Base-by-base conservation (phyloP, 2,113 vertebrate genomes). In the Calypte anna region DNA sequence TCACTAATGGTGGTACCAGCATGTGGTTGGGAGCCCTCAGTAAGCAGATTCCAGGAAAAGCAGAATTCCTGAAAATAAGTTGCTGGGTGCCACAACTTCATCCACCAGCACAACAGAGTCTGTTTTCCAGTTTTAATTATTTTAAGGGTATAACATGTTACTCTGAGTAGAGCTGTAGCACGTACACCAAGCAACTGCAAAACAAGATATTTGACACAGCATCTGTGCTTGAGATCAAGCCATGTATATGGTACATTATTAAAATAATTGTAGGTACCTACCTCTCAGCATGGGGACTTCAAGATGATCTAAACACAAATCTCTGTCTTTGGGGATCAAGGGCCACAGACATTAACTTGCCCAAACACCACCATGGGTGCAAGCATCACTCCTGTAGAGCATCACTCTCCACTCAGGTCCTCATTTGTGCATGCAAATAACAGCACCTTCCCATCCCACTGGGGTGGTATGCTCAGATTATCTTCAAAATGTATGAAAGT, bases 111-210 rank as follows among this genome's bases (percentile, higher is more conserved):
- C n/a, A 51, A 2, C 28, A 27, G 11, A 8, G 16, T 4, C 21
- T 50, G 36, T 88, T 68, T 43, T 43, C 50, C 30, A 73, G 61
- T 40, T 82, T 86, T 4, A 8, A 22, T 55, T 46, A 33, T 63
- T 94, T 76, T 58, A 43, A 58, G 66, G 30, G 19, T 0, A 0
- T 12, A 54, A 58, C 7, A 12, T 7, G 15, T n/a, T 54, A 54
- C 17, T 18, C 36, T 30, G 59, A 62, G 43, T n/a, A 51, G 33
- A 80, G 46, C 20, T 64, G 53, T 23, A 31, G 68, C 38, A 55
- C 3, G 3, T 1, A 15, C 31, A 57, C 1, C 2, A 12, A 17
- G 4, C 2, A 1, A 25, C 58, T 79, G 15, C 46, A 72, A 54
- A 89, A n/a, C 24, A 1, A 22, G 4, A 1, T 3, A 10, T 28